A percentile compares a stretch with the other conserved stretches of the same genome.
phyloP scores from a whole-genome alignment of 2,888 invertebrate genomes.

The Gymnocheta viridis region DNA sequence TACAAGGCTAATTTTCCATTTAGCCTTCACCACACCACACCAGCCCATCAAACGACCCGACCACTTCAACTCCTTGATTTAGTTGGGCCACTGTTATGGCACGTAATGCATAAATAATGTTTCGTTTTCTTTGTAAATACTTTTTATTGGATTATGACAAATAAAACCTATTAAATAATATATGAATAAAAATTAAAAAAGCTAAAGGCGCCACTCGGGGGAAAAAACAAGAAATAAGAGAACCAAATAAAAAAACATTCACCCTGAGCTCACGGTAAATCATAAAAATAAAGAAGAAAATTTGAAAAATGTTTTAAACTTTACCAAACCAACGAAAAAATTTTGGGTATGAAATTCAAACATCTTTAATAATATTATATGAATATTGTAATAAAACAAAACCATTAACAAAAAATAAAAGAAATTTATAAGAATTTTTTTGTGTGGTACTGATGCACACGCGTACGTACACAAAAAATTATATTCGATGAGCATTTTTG shows the following conservation, averaged over 20 bases:
- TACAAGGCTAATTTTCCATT: conserved; percentile 41
- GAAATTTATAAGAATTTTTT: background rate
- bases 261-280: conserved; percentile 56
- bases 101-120: conserved; percentile 67
- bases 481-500: conserved; percentile 68
- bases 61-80: conserved; percentile 17
- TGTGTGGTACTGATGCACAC: conserved; percentile 39
- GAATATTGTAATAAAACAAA: conserved; percentile 55
- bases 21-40: conserved; percentile 41
- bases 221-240: conserved; percentile 13
- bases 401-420: conserved; percentile 5
- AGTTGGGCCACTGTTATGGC: conserved; percentile 28
- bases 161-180: conserved; percentile 54
- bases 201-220: conserved; percentile 61
- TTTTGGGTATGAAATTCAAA: conserved; percentile 39
- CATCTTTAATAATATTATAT: conserved; percentile 36
- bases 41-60: background rate
- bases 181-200: conserved; percentile 62
- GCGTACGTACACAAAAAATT: conserved; percentile 32
- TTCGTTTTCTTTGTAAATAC: background rate
- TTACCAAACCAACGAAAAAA: conserved; percentile 17
- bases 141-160: conserved; percentile 61
- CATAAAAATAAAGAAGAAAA: conserved; percentile 57
- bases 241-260: conserved; percentile 53
- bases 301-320: conserved; percentile 55